Evolutionary conservation across 2,797 vertebrate species (phyloP).

Genomic region (Hyperoplus lanceolatus): DNA sequence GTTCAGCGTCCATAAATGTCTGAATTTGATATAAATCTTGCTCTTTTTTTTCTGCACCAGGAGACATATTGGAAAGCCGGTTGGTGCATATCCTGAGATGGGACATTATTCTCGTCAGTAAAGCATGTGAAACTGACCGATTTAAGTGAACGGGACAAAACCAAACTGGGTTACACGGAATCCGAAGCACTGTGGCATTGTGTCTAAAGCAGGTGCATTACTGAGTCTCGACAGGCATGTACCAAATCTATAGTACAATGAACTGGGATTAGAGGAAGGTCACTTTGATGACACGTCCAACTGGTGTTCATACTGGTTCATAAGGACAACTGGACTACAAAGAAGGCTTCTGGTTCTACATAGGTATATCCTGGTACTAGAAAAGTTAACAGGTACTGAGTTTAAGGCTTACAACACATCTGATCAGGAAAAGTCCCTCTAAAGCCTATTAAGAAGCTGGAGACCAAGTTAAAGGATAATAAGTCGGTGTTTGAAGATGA

Average conservation of each 20-base stretch:
- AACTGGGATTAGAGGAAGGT: constrained; percentile 27
- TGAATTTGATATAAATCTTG: neutral
- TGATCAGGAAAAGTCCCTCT: neutral
- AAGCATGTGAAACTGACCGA: constrained; percentile 9
- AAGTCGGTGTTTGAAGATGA: constrained; percentile 32
- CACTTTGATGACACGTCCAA: constrained; percentile 13
- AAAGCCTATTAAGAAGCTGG: neutral
- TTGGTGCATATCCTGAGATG: neutral
- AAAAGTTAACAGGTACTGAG: neutral
- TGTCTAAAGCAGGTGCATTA: neutral
- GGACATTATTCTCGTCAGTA: neutral
- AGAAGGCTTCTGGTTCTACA: neutral
- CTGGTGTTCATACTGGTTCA: neutral
- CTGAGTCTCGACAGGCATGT: neutral
- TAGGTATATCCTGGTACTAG: neutral
- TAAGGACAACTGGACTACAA: neutral
- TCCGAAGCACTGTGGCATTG: neutral
- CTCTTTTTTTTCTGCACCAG: neutral
- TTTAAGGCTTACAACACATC: neutral
- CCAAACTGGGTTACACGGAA: constrained; percentile 16
- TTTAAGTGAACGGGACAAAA: neutral
- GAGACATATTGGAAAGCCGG: neutral
- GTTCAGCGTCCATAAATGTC: neutral
- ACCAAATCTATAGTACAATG: neutral
- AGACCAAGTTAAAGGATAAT: neutral